A percentile compares a stretch with the other conserved stretches of the same genome.
These are phyloP conservation scores for Procambarus clarkii DNA, from an alignment of 1,140 invertebrate species.

Conservation along the genomic window DNA sequence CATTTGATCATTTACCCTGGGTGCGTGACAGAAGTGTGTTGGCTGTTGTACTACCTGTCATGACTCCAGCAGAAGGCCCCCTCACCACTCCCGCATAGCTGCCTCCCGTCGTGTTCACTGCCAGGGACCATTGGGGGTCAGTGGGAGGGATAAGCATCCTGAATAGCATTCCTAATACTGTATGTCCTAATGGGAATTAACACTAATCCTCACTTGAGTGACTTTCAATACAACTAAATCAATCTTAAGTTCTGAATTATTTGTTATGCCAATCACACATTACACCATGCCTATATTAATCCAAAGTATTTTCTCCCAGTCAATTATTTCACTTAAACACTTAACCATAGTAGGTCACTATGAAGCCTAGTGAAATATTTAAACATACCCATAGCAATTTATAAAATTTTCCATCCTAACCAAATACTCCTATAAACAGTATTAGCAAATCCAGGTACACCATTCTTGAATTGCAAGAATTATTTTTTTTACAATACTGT, in stretches of 20 bases:
- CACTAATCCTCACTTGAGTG: neutral
- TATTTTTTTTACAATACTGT: no score
- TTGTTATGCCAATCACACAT: neutral
- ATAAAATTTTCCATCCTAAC: no score
- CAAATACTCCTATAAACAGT: no score
- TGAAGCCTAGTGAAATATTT: no score
- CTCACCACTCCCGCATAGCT: slow-evolving; percentile 87
- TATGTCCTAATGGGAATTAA: neutral
- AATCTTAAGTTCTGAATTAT: neutral
- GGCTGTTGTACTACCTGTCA: slow-evolving; percentile 82
- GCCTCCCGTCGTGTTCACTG: slow-evolving; percentile 71
- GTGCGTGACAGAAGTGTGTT: slow-evolving; percentile 35
- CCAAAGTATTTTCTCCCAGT: neutral
- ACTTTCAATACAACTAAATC: neutral
- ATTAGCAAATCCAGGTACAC: no score
- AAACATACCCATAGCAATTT: no score
- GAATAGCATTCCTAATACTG: neutral
- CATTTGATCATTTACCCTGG: slow-evolving; percentile 38
- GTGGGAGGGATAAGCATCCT: slow-evolving; percentile 15
- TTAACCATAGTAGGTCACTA: neutral
- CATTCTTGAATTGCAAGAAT: no score
- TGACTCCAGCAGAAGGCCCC: slow-evolving; percentile 82
- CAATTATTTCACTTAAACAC: neutral
- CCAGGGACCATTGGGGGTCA: slow-evolving; percentile 55
- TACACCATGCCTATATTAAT: neutral